These are phyloP conservation scores for Andrena bucephala DNA, from an alignment of 2,888 invertebrate species.

Conservation along the genomic window DNA sequence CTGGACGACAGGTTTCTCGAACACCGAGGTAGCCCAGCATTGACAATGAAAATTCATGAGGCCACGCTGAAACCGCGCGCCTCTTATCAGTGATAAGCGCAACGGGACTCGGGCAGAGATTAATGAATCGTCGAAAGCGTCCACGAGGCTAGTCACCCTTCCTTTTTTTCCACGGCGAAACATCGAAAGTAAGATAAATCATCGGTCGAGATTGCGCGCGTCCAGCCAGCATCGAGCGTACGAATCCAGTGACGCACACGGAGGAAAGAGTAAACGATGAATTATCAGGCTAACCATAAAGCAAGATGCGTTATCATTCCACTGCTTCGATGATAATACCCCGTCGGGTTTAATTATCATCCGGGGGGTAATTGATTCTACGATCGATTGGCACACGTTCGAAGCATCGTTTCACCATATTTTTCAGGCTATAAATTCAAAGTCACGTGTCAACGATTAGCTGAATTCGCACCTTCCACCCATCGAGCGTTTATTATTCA, in stretches of 20 bases:
- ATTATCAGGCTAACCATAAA: slow-evolving; percentile 17
- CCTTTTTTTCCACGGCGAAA: slow-evolving; percentile 47
- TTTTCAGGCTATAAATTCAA: too few relatives aligned
- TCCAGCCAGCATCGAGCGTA: neutral
- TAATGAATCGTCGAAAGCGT: slow-evolving; percentile 53
- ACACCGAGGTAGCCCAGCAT: neutral
- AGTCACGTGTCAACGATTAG: too few relatives aligned
- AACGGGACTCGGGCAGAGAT: slow-evolving; percentile 42
- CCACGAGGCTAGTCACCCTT: slow-evolving; percentile 36
- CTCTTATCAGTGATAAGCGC: slow-evolving; percentile 51
- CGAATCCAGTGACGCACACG: too few relatives aligned
- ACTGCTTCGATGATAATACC: slow-evolving; percentile 28
- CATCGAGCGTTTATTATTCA: too few relatives aligned
- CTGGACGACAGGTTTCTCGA: neutral
- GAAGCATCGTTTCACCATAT: too few relatives aligned
- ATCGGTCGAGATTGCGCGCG: slow-evolving; percentile 38
- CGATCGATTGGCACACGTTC: neutral
- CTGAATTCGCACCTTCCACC: too few relatives aligned
- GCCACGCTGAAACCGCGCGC: neutral
- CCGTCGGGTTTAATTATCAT: slow-evolving; percentile 28
- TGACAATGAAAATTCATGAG: slow-evolving; percentile 10
- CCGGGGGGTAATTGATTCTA: slow-evolving; percentile 27
- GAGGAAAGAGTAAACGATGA: slow-evolving; percentile 32
- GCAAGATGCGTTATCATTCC: slow-evolving; percentile 8
- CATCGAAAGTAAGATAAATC: slow-evolving; percentile 59